phyloP scores from a whole-genome alignment of 2,888 invertebrate genomes.

The Phengaris alcon region DNA sequence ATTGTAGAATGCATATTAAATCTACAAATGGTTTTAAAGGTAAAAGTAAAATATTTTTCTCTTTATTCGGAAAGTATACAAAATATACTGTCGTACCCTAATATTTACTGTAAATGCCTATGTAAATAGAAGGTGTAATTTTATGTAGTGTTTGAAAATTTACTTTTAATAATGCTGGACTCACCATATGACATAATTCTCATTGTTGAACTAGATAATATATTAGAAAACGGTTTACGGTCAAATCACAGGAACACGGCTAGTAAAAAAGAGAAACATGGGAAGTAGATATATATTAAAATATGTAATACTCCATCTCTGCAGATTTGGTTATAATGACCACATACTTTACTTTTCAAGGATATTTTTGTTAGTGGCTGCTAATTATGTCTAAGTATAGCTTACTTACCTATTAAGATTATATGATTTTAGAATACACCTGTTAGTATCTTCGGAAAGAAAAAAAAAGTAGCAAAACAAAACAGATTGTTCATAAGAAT shows the following conservation, averaged over 20 bases:
- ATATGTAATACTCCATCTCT: not conserved
- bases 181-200: no score
- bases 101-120: not conserved
- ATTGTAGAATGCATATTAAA: not conserved
- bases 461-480: not conserved
- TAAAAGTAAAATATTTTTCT: not conserved
- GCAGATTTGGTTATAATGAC: not conserved
- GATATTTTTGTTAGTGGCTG: slow-evolving; percentile 13
- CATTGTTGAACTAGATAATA: no score
- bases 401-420: not conserved
- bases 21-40: not conserved
- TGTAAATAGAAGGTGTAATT: no score
- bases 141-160: no score
- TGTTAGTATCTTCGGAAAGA: not conserved
- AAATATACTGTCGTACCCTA: not conserved
- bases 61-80: no score
- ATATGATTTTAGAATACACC: not conserved
- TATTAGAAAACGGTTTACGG: no score
- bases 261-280: no score
- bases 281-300: no score
- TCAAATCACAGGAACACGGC: no score
- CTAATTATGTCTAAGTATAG: not conserved
- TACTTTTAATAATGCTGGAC: no score
- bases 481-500: no score
- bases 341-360: slow-evolving; percentile 3